phyloP scores from a whole-genome alignment of 1,140 invertebrate species.

The Drosophila pachea region DNA sequence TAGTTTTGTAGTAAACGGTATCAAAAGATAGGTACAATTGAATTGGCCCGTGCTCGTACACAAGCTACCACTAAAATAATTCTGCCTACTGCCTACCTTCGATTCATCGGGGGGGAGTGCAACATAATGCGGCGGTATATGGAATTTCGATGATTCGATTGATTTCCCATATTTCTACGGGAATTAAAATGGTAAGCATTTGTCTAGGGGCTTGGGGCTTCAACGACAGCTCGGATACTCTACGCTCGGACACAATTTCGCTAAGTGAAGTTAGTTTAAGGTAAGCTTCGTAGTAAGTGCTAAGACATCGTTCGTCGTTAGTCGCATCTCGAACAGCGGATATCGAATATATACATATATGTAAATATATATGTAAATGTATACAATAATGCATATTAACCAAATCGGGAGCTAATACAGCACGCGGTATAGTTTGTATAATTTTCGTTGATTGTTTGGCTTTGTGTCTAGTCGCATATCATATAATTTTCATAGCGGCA shows the following conservation, averaged over 20 bases:
- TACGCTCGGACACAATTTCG: constrained; percentile 68
- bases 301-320: too few species aligned
- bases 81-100: constrained; percentile 24
- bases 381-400: constrained; percentile 34
- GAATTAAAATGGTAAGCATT: constrained; percentile 38
- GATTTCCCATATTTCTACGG: constrained; percentile 5
- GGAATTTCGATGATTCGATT: constrained; percentile 9
- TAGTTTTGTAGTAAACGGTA: constrained; percentile 77
- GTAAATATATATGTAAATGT: constrained; percentile 23
- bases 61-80: constrained; percentile 69
- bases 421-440: constrained; percentile 60
- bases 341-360: constrained; percentile 17
- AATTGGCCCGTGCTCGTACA: constrained; percentile 51
- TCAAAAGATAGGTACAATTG: constrained; percentile 78
- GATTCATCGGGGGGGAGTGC: background rate
- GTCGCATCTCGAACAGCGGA: too few species aligned
- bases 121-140: too few species aligned
- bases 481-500: constrained; percentile 13
- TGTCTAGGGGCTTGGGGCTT: constrained; percentile 51
- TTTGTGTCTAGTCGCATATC: constrained; percentile 37
- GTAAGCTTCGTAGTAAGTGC: constrained; percentile 14
- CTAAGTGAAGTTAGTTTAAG: constrained; percentile 58
- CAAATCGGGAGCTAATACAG: constrained; percentile 72
- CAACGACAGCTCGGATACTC: too few species aligned
- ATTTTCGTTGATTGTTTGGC: constrained; percentile 74